These are phyloP conservation scores for Ichneumon xanthorius DNA, from an alignment of 2,888 invertebrate genomes.

Conservation along the genomic window DNA sequence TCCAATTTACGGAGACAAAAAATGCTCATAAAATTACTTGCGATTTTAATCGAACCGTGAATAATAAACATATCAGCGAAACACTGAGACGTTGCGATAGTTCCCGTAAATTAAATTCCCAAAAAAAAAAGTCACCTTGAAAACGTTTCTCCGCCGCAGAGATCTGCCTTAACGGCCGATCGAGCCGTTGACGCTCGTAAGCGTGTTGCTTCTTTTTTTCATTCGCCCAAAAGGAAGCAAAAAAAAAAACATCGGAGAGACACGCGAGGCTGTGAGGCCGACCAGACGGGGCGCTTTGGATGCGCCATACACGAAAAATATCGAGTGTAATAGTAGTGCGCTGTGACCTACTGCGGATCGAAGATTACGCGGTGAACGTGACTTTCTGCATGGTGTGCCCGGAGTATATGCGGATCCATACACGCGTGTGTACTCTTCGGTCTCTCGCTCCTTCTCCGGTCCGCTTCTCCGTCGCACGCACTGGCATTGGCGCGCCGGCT, in stretches of 20 bases:
- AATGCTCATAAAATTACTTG: no score
- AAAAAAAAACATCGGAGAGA: background rate
- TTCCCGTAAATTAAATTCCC: no score
- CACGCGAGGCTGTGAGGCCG: background rate
- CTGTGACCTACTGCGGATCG: constrained; percentile 72
- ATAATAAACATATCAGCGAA: no score
- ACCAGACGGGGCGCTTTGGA: background rate
- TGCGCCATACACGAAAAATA: constrained; percentile 12
- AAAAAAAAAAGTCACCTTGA: no score
- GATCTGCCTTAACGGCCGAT: background rate
- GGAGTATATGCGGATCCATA: constrained; percentile 16
- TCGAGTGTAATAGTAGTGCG: constrained; percentile 51
- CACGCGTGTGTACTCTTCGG: constrained; percentile 49
- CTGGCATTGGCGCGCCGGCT: constrained; percentile 39
- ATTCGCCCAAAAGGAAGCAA: background rate
- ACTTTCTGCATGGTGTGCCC: constrained; percentile 72
- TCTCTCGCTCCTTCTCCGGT: constrained; percentile 51
- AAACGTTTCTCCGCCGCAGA: no score
- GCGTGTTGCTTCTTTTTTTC: background rate
- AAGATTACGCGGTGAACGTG: constrained; percentile 76
- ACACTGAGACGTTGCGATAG: no score
- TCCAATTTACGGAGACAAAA: no score
- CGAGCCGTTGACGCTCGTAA: background rate
- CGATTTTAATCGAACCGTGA: no score
- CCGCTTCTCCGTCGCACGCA: constrained; percentile 41